Evolutionary conservation across 2,797 vertebrate species (phyloP).

Genomic region (Sebastes vulpes): DNA sequence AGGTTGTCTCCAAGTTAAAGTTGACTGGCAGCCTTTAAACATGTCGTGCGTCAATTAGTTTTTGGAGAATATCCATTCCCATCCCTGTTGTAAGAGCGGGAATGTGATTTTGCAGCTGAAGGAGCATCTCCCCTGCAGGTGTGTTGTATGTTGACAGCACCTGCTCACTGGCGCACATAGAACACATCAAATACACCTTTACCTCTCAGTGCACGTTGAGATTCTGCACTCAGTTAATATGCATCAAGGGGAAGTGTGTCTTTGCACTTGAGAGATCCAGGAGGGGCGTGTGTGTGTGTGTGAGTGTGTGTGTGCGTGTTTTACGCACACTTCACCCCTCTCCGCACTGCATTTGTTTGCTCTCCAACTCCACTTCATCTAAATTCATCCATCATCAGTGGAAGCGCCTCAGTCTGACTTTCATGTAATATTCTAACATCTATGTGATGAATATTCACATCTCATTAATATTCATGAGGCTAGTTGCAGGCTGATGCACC

Average conservation of each 20-base stretch:
- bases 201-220: background rate
- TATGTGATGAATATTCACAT: constrained; percentile 54
- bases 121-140: constrained; percentile 11
- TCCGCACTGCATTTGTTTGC: background rate
- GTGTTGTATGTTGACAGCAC: constrained; percentile 17
- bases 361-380: background rate
- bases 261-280: background rate
- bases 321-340: background rate
- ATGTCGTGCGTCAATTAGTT: background rate
- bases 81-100: background rate
- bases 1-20: background rate
- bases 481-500: background rate
- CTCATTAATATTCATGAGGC: constrained; percentile 51
- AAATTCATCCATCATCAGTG: background rate
- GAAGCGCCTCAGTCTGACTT: background rate
- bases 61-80: background rate
- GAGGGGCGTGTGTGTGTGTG: background rate
- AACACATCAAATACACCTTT: background rate
- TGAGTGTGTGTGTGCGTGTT: background rate
- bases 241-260: background rate
- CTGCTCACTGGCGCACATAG: background rate
- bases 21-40: background rate
- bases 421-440: constrained; percentile 43
- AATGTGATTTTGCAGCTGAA: background rate
- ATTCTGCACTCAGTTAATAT: background rate